These are phyloP conservation scores for Ommatoiulus sabulosus DNA, from an alignment of 2,888 invertebrate species.

Conservation along the genomic window DNA sequence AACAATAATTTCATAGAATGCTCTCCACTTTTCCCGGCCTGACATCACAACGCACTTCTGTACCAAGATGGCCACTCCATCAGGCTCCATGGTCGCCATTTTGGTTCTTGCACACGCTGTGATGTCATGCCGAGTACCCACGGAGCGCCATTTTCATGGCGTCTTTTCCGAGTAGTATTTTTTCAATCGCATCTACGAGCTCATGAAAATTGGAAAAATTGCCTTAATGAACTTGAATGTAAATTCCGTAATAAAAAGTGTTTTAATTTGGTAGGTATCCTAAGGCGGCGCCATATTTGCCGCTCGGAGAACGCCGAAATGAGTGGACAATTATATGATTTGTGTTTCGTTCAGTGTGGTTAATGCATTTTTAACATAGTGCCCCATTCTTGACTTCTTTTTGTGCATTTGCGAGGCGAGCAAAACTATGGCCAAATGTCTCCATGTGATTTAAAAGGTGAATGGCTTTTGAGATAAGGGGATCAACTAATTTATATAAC, in stretches of 20 bases:
- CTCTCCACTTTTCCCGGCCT: background rate
- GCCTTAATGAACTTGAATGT: constrained; percentile 28
- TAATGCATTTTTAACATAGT: constrained; percentile 14
- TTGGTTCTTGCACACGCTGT: background rate
- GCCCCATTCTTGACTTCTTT: constrained; percentile 5
- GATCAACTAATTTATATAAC: constrained; percentile 13
- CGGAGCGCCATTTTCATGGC: background rate
- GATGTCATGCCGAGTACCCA: too few relatives aligned
- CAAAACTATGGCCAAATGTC: background rate
- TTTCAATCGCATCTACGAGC: background rate
- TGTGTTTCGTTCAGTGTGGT: constrained; percentile 9
- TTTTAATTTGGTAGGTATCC: constrained; percentile 3
- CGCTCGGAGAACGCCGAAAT: background rate
- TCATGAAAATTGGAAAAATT: constrained; percentile 2
- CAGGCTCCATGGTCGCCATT: background rate
- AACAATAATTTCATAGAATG: background rate
- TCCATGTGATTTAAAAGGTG: background rate
- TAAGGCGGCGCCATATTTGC: background rate
- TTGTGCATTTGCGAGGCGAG: constrained; percentile 12
- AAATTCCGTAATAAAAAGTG: background rate
- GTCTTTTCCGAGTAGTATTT: background rate
- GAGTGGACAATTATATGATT: background rate
- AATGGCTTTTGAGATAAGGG: constrained; percentile 7
- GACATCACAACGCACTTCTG: background rate
- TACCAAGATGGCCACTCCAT: background rate